Evolutionary conservation across 1,140 invertebrate species (phyloP).

Genomic region (Piezodorus guildinii): DNA sequence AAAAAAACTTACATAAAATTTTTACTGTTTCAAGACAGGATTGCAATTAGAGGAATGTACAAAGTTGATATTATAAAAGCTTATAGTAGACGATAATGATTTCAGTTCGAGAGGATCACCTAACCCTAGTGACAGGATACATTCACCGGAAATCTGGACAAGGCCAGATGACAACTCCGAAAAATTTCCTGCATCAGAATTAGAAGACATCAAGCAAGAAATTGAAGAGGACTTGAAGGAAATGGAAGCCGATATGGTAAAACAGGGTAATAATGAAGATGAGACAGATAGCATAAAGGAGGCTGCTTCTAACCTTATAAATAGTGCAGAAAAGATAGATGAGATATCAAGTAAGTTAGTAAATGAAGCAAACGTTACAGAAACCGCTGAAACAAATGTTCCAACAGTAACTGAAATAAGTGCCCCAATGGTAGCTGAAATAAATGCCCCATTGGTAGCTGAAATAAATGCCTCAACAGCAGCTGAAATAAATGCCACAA

Average conservation of each 20-base stretch:
- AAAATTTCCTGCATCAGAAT: background rate
- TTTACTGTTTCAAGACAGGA: background rate
- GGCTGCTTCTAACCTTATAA: background rate
- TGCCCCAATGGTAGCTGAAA: background rate
- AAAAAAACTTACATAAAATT: too few species aligned
- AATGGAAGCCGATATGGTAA: conserved; percentile 4
- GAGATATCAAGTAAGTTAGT: background rate
- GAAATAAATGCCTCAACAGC: too few species aligned
- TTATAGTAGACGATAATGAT: conserved; percentile 2
- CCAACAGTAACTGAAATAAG: too few species aligned
- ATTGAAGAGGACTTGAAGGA: conserved; percentile 6
- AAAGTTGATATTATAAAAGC: background rate
- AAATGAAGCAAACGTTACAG: too few species aligned
- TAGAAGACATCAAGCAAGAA: conserved; percentile 12
- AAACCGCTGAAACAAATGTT: too few species aligned
- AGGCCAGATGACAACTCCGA: background rate
- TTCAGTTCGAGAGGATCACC: background rate
- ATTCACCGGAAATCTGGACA: background rate
- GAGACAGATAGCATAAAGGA: background rate
- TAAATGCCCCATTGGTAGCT: background rate
- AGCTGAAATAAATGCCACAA: too few species aligned
- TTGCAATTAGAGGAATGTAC: background rate
- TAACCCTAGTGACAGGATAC: background rate
- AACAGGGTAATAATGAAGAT: background rate
- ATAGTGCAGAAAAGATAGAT: too few species aligned